Evolutionary conservation across 2,113 vertebrate genomes (phyloP), one percentile per base, ranked within the genome.

Genomic region (Ceyx cyanopectus): DNA sequence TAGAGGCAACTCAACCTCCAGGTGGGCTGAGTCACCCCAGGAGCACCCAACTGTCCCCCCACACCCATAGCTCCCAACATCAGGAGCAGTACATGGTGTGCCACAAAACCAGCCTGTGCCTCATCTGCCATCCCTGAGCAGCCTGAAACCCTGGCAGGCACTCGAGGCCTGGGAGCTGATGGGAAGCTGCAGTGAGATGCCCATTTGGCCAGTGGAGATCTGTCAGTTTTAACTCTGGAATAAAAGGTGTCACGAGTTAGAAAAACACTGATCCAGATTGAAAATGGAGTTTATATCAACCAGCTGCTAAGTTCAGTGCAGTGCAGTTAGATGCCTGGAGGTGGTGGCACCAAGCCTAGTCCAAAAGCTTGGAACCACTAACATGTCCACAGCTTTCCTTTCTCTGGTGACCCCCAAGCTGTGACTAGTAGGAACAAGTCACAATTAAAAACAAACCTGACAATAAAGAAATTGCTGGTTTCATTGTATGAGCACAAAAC

Each of bases 131-230:
- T 6, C 29, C 41, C 24, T 14, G 45, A 65, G 22, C 65, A 78
- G 26, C 53, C 46, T 17, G 46, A 54, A 54, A 29, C 2, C 10
- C 53, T 24, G 14, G 22, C 45, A 73, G 19, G 45, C 41, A 46
- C 1, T 0, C 3, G 0, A 6, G 19, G 32, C 17, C 27, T 3
- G 0, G 12, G 46, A 85, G 20, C 12, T 0, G 0, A 41, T 0
- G 6, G 23, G 60, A 76, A 82, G 21, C 34, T 5, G 8, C 32
- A 19, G 14, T 30, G 40, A 40, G n/a, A 51, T 6, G 4, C 11
- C 8, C 18, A 8, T 14, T n/a, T 26, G 27, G 6, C 22, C 40
- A 45, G 27, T 6, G n/a, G 13, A 79, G 32, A 45, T 46, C 24
- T 21, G 32, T 5, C 19, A 14, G 4, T 20, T 73, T 34, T 58